These are phyloP conservation scores for Microctonus aethiopoides DNA, from an alignment of 2,888 invertebrate species.

Conservation along the genomic window DNA sequence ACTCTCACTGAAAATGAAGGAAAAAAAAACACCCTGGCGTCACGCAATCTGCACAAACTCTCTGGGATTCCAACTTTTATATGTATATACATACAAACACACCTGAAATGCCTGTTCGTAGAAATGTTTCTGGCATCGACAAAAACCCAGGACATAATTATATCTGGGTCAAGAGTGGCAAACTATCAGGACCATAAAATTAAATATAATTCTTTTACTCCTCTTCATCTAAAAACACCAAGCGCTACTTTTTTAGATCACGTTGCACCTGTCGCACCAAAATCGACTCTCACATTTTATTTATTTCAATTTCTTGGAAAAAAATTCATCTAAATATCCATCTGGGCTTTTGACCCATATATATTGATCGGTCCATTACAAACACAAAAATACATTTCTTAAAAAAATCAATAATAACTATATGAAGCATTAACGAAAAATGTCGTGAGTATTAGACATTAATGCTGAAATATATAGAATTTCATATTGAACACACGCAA, in stretches of 20 bases:
- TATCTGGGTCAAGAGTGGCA: constrained; percentile 27
- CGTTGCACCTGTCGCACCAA: constrained; percentile 9
- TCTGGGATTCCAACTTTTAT: constrained; percentile 32
- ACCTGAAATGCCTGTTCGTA: constrained; percentile 33
- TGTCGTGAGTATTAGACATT: neutral
- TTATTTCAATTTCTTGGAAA: constrained; percentile 8
- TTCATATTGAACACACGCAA: constrained; percentile 18
- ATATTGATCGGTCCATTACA: neutral
- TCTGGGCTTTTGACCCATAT: neutral
- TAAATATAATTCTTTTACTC: constrained; percentile 23
- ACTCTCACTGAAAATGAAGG: constrained; percentile 11
- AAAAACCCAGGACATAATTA: constrained; percentile 15
- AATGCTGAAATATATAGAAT: neutral
- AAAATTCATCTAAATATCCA: neutral
- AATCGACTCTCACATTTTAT: neutral
- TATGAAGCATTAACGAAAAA: neutral
- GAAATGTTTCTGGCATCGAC: constrained; percentile 24
- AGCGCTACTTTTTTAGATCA: neutral
- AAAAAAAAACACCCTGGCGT: constrained; percentile 25
- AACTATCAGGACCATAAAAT: constrained; percentile 26
- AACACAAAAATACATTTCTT: neutral
- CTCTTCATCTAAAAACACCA: neutral
- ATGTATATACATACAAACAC: constrained; percentile 27
- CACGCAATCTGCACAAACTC: constrained; percentile 32
- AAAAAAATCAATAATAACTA: neutral